phyloP scores from a whole-genome alignment of 2,797 vertebrate genomes.

The Peromyscus eremicus region DNA sequence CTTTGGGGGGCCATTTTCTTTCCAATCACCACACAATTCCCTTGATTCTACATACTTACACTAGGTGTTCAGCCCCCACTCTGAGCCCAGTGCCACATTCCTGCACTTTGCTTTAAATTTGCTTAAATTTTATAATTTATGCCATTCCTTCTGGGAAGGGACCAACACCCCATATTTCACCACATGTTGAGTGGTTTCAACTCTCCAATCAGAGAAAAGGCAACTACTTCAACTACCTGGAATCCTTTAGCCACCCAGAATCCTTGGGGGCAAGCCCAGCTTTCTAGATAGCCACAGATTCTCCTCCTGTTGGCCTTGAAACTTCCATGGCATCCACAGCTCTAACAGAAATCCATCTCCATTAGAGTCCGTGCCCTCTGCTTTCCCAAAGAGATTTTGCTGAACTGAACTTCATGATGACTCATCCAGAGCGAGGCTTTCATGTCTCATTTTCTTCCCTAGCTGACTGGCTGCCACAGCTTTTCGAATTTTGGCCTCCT shows the following conservation, averaged over 20 bases:
- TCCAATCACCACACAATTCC: background rate
- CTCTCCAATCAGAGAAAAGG: background rate
- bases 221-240: background rate
- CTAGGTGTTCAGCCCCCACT: background rate
- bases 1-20: background rate
- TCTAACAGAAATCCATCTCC: conserved; percentile 13
- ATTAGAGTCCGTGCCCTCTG: background rate
- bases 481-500: conserved; percentile 23
- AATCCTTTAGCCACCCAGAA: conserved; percentile 17
- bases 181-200: background rate
- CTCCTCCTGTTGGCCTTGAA: background rate
- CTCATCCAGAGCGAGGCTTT: background rate
- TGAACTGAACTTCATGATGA: background rate
- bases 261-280: background rate
- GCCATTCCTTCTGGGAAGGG: background rate
- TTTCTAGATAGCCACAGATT: background rate
- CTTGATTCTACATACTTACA: background rate
- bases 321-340: background rate
- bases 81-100: background rate
- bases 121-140: background rate
- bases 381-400: conserved; percentile 28
- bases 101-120: background rate
- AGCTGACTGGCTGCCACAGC: background rate
- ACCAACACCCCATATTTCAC: background rate
- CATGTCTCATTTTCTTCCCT: conserved; percentile 24